Conservation (phyloP, 2,797 vertebrate species). For the Scyliorhinus canicula region DNA sequence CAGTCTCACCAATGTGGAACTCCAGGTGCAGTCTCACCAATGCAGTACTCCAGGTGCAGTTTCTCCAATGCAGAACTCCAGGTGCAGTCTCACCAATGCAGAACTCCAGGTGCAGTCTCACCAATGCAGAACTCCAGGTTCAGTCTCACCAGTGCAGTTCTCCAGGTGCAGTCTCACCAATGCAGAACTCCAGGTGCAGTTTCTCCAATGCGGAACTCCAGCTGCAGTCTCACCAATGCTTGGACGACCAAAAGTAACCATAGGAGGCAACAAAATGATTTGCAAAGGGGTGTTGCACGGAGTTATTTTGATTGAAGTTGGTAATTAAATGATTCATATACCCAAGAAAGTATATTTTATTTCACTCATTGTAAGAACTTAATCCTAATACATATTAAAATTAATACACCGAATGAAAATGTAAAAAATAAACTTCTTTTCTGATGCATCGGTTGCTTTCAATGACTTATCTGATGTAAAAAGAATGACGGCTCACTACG, state of each 20-base stretch:
- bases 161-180: too few relatives aligned
- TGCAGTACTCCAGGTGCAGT: too few relatives aligned
- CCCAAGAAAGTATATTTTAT: not conserved
- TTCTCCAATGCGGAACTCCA: too few relatives aligned
- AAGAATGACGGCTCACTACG: not conserved
- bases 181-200: too few relatives aligned
- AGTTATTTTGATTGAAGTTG: not conserved
- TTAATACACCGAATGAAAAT: not conserved
- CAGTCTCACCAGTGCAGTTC: too few relatives aligned
- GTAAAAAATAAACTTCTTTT: not conserved
- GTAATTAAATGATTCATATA: not conserved
- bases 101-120: too few relatives aligned
- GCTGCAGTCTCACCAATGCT: too few relatives aligned
- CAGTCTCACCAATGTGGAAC: too few relatives aligned
- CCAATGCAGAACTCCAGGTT: too few relatives aligned
- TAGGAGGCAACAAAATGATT: not conserved
- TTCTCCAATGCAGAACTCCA: too few relatives aligned
- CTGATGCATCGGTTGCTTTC: not conserved
- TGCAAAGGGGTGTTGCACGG: not conserved
- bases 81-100: too few relatives aligned
- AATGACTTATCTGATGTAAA: not conserved
- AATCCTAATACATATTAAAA: not conserved
- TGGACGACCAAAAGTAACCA: not conserved
- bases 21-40: too few relatives aligned
- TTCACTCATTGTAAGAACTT: not conserved